A percentile compares a stretch with the other conserved stretches of the same genome.
Evolutionary conservation across 2,797 vertebrate genomes (phyloP).

Genomic region (Squalus acanthias): DNA sequence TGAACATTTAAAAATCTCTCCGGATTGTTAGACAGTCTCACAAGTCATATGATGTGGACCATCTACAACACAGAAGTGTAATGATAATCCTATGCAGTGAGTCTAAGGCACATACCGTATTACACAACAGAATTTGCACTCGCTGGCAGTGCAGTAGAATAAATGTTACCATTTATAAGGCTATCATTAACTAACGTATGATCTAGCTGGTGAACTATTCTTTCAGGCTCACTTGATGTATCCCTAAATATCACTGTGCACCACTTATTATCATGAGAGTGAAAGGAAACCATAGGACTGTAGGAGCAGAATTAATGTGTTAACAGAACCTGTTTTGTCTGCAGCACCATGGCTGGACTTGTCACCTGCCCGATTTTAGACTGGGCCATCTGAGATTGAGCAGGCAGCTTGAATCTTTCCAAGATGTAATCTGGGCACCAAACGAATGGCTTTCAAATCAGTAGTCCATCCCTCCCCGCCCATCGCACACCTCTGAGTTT

Average conservation of each 20-base stretch:
- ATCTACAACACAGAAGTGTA: background rate
- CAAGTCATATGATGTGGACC: background rate
- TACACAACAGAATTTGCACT: background rate
- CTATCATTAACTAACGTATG: background rate
- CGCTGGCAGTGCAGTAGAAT: background rate
- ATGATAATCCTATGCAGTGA: background rate
- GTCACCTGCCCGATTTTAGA: too few species aligned
- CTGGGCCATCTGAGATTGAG: background rate
- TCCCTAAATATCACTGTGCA: background rate
- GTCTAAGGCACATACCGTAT: background rate
- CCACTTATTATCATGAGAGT: background rate
- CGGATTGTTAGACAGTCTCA: background rate
- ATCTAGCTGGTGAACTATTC: background rate
- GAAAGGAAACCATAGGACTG: background rate
- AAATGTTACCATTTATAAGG: background rate
- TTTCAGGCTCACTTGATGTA: background rate
- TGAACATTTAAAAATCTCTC: background rate
- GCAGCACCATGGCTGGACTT: background rate
- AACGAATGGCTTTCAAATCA: background rate
- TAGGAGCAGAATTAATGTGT: background rate
- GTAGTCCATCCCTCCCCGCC: background rate
- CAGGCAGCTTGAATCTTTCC: background rate
- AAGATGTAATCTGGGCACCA: background rate
- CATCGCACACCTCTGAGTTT: background rate
- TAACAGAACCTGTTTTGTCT: background rate